Percentiles rank a stretch among this genome's conserved stretches.
These are phyloP conservation scores for Drosophila chauvacae DNA, from an alignment of 1,140 invertebrate genomes.

Conservation along the genomic window DNA sequence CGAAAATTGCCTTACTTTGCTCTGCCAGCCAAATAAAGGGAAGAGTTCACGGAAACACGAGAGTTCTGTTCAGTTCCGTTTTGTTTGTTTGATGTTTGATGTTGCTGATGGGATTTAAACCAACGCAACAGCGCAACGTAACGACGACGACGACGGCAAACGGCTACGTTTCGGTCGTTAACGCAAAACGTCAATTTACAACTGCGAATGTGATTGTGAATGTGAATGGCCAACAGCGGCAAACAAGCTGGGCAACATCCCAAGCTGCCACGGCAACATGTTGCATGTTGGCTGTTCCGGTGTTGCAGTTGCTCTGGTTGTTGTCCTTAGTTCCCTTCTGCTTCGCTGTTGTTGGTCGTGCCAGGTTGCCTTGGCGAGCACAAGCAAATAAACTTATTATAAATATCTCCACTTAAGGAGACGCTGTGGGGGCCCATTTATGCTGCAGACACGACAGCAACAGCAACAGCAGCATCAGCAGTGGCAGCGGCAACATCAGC, in stretches of 20 bases:
- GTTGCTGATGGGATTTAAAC: slow-evolving; percentile 35
- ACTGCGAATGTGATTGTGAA: slow-evolving; percentile 80
- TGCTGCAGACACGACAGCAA: slow-evolving; percentile 49
- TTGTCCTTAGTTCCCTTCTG: slow-evolving; percentile 6
- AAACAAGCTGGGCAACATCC: slow-evolving; percentile 67
- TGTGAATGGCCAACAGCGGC: slow-evolving; percentile 65
- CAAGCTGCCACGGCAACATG: slow-evolving; percentile 55
- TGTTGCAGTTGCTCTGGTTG: slow-evolving; percentile 22
- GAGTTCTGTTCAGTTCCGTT: slow-evolving; percentile 4
- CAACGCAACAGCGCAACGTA: slow-evolving; percentile 32
- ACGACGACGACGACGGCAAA: slow-evolving; percentile 3
- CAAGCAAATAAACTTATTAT: slow-evolving; percentile 82
- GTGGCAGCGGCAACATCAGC: slow-evolving; percentile 40
- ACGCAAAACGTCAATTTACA: slow-evolving; percentile 81
- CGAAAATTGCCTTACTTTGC: slow-evolving; percentile 30
- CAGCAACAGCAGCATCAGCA: slow-evolving; percentile 3
- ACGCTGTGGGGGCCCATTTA: slow-evolving; percentile 75
- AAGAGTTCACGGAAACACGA: slow-evolving; percentile 39
- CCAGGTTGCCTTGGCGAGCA: slow-evolving; percentile 36
- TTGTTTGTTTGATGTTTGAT: slow-evolving; percentile 4
- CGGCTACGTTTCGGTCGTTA: slow-evolving; percentile 63
- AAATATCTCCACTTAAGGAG: slow-evolving; percentile 80
- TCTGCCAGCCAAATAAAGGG: slow-evolving; percentile 1
- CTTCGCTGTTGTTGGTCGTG: slow-evolving; percentile 10
- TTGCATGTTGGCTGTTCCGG: slow-evolving; percentile 57